Evolutionary conservation across 2,113 vertebrate genomes (phyloP).

Genomic region (Phylloscopus trochiloides): DNA sequence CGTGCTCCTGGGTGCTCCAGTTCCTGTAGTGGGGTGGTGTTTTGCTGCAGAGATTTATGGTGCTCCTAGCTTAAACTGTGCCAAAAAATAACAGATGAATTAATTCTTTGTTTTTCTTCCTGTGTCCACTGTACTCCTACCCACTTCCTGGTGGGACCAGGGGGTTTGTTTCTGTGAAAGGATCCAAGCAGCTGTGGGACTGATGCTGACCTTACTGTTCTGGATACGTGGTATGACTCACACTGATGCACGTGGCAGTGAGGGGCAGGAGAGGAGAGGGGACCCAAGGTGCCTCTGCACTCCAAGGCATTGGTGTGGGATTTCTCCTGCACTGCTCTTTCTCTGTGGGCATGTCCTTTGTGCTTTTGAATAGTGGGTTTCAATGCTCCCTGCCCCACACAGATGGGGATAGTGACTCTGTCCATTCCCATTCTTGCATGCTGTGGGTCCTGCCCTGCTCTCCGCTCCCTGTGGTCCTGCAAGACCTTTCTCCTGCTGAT

Average conservation of each 20-base stretch:
- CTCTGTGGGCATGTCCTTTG: background rate
- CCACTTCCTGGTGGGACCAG: background rate
- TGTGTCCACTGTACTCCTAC: background rate
- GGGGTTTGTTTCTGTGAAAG: slow-evolving; percentile 1
- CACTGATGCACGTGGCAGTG: background rate
- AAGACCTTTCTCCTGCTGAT: background rate
- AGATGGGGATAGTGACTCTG: background rate
- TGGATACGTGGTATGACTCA: background rate
- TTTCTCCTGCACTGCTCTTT: background rate
- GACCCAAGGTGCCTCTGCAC: background rate
- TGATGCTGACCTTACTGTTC: background rate
- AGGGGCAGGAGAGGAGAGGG: background rate
- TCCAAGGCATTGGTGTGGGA: background rate
- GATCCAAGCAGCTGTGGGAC: background rate
- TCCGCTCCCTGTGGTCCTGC: background rate
- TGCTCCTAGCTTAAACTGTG: background rate
- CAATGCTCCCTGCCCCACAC: background rate
- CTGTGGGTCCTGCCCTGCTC: background rate
- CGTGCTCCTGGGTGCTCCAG: background rate
- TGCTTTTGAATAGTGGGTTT: background rate
- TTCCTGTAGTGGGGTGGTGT: background rate
- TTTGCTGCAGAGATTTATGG: background rate
- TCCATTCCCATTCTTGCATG: background rate
- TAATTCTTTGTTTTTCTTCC: slow-evolving; percentile 2
- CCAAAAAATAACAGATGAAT: background rate